A percentile compares a stretch with the other conserved stretches of the same genome.
Conservation (phyloP, 2,113 vertebrate species). For the Halichoerus grypus region DNA sequence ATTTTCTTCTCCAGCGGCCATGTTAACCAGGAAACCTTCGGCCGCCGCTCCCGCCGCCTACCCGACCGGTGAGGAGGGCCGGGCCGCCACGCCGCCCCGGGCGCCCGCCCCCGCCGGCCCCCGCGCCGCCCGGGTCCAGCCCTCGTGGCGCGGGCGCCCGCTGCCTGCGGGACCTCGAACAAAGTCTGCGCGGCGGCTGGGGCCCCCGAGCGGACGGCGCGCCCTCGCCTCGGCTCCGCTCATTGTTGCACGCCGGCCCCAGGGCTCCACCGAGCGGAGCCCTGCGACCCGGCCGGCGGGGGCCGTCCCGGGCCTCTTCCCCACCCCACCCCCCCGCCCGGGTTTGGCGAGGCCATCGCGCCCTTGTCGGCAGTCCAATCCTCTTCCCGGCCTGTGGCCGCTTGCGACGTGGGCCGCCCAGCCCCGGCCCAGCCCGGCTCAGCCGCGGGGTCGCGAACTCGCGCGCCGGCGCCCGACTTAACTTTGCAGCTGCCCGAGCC, state of each 20-base stretch:
- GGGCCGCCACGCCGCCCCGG: not conserved
- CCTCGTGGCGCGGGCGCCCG: conserved; percentile 5
- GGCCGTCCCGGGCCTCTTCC: not conserved
- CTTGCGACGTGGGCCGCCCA: conserved; percentile 31
- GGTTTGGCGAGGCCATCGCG: not conserved
- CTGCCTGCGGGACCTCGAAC: conserved; percentile 26
- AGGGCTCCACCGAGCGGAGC: not conserved
- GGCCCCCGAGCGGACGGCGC: conserved; percentile 3
- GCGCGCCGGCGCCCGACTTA: conserved; percentile 69
- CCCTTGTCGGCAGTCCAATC: not conserved
- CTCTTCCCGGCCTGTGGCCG: not conserved
- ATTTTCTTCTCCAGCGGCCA: conserved; percentile 92
- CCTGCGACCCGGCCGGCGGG: not conserved
- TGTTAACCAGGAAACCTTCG: conserved; percentile 98
- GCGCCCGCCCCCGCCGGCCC: not conserved
- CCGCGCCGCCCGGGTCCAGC: not conserved
- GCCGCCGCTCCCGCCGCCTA: conserved; percentile 87
- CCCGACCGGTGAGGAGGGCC: conserved; percentile 92
- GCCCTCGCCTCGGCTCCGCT: conserved; percentile 13
- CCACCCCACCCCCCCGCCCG: not conserved
- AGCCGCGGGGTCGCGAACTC: conserved; percentile 72
- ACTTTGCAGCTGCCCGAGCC: conserved; percentile 72
- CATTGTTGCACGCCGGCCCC: conserved; percentile 58
- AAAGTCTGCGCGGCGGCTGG: conserved; percentile 50
- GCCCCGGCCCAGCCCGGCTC: not conserved